A percentile compares a stretch with the other conserved stretches of the same genome.
Conservation (phyloP, 2,113 vertebrate species). For the Eublepharis macularius region DNA sequence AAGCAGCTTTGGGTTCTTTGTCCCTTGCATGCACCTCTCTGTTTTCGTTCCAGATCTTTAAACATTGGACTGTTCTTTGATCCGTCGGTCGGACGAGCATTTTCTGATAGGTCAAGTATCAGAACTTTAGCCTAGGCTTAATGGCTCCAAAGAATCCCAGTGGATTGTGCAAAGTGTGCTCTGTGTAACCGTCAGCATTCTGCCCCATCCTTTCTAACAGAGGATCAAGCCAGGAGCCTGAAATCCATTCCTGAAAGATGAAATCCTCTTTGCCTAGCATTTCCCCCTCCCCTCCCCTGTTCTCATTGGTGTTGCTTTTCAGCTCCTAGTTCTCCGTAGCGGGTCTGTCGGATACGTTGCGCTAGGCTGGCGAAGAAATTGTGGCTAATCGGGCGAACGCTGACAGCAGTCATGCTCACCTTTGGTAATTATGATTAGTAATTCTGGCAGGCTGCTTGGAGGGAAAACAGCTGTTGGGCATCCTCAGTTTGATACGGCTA, state of each 20-base stretch:
- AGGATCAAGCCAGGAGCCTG: background rate
- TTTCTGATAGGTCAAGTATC: background rate
- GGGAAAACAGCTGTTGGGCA: slow-evolving; percentile 17
- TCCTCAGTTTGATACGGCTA: background rate
- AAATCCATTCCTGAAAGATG: background rate
- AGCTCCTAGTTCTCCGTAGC: background rate
- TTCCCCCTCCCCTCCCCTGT: background rate
- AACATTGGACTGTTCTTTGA: background rate
- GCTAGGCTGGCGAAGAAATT: background rate
- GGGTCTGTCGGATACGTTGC: background rate
- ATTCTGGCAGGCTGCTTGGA: slow-evolving; percentile 12
- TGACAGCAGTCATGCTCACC: background rate
- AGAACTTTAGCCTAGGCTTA: background rate
- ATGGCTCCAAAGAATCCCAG: too few relatives aligned
- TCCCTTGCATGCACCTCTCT: background rate
- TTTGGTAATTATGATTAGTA: slow-evolving; percentile 40
- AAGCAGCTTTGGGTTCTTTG: background rate
- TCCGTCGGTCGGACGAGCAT: background rate
- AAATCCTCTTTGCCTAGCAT: background rate
- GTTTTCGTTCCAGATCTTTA: background rate
- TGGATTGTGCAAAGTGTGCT: too few relatives aligned
- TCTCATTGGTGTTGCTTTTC: background rate
- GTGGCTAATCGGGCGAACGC: slow-evolving; percentile 1
- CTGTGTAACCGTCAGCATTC: background rate
- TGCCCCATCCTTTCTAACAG: background rate